These are phyloP conservation scores for Meriones psammophilus DNA, from an alignment of 2,797 vertebrate species.

Conservation along the genomic window DNA sequence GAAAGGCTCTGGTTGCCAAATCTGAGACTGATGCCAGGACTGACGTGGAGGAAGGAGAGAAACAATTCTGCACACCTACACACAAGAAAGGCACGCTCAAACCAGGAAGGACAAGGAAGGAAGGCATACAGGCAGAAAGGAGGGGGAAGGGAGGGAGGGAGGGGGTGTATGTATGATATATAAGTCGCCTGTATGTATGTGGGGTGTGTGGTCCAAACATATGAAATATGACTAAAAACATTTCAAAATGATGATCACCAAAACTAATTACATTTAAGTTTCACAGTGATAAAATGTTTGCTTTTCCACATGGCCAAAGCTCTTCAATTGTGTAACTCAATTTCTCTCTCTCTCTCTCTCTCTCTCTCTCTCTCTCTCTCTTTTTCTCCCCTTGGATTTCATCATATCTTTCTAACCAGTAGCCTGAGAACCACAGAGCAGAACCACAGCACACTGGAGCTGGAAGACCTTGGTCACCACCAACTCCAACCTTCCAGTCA, in stretches of 20 bases:
- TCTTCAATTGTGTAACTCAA: neutral
- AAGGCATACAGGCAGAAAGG: neutral
- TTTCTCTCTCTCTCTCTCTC: neutral
- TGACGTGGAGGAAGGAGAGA: neutral
- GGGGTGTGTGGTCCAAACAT: neutral
- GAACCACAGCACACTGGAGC: rapidly evolving
- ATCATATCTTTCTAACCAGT: neutral
- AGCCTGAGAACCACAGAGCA: neutral
- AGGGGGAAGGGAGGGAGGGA: rapidly evolving
- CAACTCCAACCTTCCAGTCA: neutral
- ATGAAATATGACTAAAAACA: neutral
- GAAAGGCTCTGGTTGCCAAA: neutral
- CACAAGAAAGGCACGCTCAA: neutral
- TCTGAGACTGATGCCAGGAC: neutral
- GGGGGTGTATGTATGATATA: neutral
- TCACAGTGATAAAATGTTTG: neutral
- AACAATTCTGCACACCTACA: neutral
- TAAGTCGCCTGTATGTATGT: neutral
- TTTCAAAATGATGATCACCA: neutral
- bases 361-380: neutral
- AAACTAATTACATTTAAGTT: constrained; percentile 32
- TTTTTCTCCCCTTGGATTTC: neutral
- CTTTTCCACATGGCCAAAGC: neutral
- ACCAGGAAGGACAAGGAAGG: neutral
- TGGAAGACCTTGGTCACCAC: neutral